Base-by-base conservation (phyloP, 2,888 invertebrate species). In the Colletes collaris region DNA sequence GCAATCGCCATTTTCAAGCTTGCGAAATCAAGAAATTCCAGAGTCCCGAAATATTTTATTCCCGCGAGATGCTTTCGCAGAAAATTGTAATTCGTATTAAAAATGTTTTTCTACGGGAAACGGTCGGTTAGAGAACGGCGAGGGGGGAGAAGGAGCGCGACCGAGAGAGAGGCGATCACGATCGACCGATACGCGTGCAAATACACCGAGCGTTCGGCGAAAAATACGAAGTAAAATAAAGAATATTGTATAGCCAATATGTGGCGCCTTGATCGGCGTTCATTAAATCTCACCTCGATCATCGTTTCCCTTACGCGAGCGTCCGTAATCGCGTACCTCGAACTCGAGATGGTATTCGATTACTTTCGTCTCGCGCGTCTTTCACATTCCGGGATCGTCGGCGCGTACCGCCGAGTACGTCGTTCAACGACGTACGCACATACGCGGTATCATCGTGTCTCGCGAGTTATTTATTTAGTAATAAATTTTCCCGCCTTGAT, bases 321-420 rank as follows among this genome's bases (percentile, higher is more conserved):
- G 69, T 62, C 52, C 71, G 73, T 63, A 70, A 75, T 67, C 70
- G 44, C 74, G 63, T 71, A 68, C 67, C 70, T 58, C 80, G 72
- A 84, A 86, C 84, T 80, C 78, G 85, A 86, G 86, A 86, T 46
- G 86, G 85, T 85, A 85, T 86, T 86, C 86, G 81, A 86, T 86
- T 86, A 85, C 86, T 86, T 86, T 85, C 86, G 79, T 79, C 79
- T 73, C 60, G 72, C 84, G 82, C 80, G 69, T 82, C 82, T 75
- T 67, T 86, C 75, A 79, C 77, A 86, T 85, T 81, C 81, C 81
- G 56, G 65, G 35, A 27, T 27, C 75, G 73, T 69, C 69, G 71
- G 37, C 77, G 74, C 62, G 67, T 55, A 40, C 40, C 27, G 6
- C 11, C 56, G 56, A 40, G 58, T 50, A n/a, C 50, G 50, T n/a